Evolutionary conservation across 2,797 vertebrate genomes (phyloP).

Genomic region (Chelmon rostratus): DNA sequence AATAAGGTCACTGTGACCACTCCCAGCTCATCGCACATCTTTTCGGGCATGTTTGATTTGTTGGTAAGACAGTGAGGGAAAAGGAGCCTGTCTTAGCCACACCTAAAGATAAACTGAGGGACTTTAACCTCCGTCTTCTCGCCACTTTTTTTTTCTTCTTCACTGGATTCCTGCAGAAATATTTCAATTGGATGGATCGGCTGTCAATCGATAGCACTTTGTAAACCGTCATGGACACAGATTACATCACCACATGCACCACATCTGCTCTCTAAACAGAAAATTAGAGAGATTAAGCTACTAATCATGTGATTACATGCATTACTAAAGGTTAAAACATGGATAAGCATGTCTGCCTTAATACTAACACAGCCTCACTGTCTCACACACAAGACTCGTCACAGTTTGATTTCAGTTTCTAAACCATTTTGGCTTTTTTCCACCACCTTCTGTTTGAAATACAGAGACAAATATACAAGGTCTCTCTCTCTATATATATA

Average conservation of each 20-base stretch:
- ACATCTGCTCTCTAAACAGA: neutral
- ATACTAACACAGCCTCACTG: neutral
- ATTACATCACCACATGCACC: neutral
- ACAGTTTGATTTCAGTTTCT: neutral
- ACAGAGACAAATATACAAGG: neutral
- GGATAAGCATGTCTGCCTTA: neutral
- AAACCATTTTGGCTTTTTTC: neutral
- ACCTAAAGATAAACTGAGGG: constrained; percentile 34
- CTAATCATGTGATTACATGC: neutral
- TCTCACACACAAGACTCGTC: neutral
- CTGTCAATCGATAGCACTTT: constrained; percentile 4
- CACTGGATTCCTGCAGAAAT: neutral
- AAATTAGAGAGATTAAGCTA: neutral
- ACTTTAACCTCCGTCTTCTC: constrained; percentile 15
- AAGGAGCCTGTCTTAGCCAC: neutral
- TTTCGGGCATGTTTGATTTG: constrained; percentile 19
- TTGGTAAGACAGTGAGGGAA: constrained; percentile 6
- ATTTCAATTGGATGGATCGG: neutral
- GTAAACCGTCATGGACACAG: neutral
- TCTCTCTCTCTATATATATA: too few species aligned
- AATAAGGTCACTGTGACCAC: neutral
- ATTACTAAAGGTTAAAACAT: neutral
- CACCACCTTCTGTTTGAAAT: neutral
- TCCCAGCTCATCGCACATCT: constrained; percentile 8
- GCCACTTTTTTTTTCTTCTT: neutral